Conservation (phyloP, 2,113 vertebrate species). For the Oncorhynchus gorbuscha region DNA sequence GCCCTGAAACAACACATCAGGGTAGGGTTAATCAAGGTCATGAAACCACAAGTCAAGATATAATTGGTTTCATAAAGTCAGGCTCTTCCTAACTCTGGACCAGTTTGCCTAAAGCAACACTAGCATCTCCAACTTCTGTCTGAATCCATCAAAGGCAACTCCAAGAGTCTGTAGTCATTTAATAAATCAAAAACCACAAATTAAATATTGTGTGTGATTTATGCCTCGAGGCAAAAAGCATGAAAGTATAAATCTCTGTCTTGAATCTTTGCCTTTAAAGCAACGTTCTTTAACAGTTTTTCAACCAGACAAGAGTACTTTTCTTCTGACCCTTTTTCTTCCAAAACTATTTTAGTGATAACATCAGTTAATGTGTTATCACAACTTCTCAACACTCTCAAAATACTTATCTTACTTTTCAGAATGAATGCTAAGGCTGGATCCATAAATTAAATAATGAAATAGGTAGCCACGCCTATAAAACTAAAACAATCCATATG, state of each 20-base stretch:
- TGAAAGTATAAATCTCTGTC: slow-evolving; percentile 9
- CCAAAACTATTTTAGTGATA: neutral
- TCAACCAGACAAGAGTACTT: neutral
- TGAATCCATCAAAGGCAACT: slow-evolving; percentile 17
- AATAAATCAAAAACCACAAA: slow-evolving; percentile 41
- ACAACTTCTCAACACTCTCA: neutral
- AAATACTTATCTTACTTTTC: neutral
- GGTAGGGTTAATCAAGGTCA: neutral
- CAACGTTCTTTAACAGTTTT: neutral
- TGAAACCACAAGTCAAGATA: slow-evolving; percentile 25
- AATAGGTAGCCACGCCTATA: no score
- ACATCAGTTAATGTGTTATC: neutral
- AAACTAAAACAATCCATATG: no score
- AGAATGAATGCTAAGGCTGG: no score
- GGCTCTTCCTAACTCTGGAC: slow-evolving; percentile 10
- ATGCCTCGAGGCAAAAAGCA: slow-evolving; percentile 5
- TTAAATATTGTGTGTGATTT: slow-evolving; percentile 36
- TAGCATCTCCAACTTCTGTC: slow-evolving; percentile 27
- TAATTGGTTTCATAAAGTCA: slow-evolving; percentile 29
- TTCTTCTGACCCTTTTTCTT: neutral
- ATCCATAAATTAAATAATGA: no score
- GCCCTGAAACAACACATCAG: slow-evolving; percentile 8
- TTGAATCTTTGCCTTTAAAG: slow-evolving; percentile 10
- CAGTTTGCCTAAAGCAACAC: slow-evolving; percentile 39
- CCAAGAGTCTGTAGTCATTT: slow-evolving; percentile 23